A percentile compares a stretch with the other conserved stretches of the same genome.
Evolutionary conservation across 1,140 invertebrate species (phyloP).

Genomic region (Drosophila teissieri): DNA sequence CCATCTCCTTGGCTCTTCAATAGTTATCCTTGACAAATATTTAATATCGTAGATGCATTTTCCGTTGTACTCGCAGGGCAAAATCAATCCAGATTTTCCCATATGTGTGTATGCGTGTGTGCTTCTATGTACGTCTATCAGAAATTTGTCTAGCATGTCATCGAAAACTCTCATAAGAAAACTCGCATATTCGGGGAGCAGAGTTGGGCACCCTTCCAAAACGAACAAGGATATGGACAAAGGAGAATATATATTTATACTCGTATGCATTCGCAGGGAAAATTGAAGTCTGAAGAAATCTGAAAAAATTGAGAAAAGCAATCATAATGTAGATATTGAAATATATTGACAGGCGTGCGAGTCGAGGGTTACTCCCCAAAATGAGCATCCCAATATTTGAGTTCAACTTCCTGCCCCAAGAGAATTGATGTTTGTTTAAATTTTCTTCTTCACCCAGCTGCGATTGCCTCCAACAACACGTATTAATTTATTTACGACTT

Average conservation of each 20-base stretch:
- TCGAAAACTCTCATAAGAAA: conserved; percentile 34
- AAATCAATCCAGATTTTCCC: conserved; percentile 28
- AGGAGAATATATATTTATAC: conserved; percentile 26
- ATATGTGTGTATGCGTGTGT: conserved; percentile 1
- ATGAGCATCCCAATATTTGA: conserved; percentile 8
- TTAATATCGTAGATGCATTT: conserved; percentile 50
- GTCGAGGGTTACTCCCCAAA: conserved; percentile 2
- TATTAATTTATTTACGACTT: conserved; percentile 54
- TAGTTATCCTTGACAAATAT: conserved; percentile 33
- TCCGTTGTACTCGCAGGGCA: conserved; percentile 1
- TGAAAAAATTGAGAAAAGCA: conserved; percentile 54
- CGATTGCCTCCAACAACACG: conserved; percentile 26
- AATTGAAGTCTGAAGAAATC: conserved; percentile 45
- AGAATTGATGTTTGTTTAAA: conserved; percentile 23
- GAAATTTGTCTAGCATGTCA: conserved; percentile 47
- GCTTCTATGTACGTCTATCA: conserved; percentile 31
- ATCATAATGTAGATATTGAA: conserved; percentile 55
- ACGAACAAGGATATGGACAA: conserved; percentile 16
- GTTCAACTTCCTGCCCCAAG: background rate
- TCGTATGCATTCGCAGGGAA: conserved; percentile 12
- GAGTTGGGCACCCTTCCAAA: conserved; percentile 43
- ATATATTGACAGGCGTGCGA: conserved; percentile 33
- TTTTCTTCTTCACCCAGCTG: conserved; percentile 12
- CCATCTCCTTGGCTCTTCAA: background rate
- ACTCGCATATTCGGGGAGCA: conserved; percentile 19